Base-by-base conservation (phyloP, 2,888 invertebrate genomes). In the Nebria brevicollis region DNA sequence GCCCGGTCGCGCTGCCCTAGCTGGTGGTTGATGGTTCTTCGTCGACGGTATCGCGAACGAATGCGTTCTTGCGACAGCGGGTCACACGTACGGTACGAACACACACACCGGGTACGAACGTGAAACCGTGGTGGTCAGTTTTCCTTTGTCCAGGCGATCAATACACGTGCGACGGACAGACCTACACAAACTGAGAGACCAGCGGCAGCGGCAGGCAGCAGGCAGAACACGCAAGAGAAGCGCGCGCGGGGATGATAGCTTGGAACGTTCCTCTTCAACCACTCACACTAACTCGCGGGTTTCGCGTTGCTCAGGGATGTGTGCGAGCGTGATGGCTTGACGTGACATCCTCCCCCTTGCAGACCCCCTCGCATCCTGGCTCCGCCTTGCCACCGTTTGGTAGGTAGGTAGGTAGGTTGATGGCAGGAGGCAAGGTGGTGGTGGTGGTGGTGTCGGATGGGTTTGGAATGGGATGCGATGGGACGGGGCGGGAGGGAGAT, bases 331-430 rank as follows among this genome's bases (percentile, higher is more conserved):
- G 89, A 90, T 87, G 89, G 89, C 90, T 89, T 90, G 91, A 91
- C 92, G 91, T 91, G 92, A 91, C 92, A 88, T 91, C 88, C 87
- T 87, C 89, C 90, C 89, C 20, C 20, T 20, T 20, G 89, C 90
- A 89, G 89, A 85, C 80, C 82, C 84, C 84, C 86, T 85, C 84
- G 83, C 85, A 85, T 82, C 83, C 83, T 82, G 85, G 84, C 85
- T 84, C 86, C 86, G 85, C 85, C 74, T 66, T 77, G 77, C 81
- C 82, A 82, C 82, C 82, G 77, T 83, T 77, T 78, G 68, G 26
- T 34, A 34, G 34, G 34, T 34, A 34, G 34, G 34, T 34, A 34
- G 2, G 20, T 20, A 20, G 20, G 34, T 34, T 4, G 2, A 34
- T 34, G 34, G 34, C 34, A 34, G 5, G 5, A 4, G 34, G 34